Conservation (phyloP, 2,113 vertebrate species). For the Notarius lentiginosus region DNA sequence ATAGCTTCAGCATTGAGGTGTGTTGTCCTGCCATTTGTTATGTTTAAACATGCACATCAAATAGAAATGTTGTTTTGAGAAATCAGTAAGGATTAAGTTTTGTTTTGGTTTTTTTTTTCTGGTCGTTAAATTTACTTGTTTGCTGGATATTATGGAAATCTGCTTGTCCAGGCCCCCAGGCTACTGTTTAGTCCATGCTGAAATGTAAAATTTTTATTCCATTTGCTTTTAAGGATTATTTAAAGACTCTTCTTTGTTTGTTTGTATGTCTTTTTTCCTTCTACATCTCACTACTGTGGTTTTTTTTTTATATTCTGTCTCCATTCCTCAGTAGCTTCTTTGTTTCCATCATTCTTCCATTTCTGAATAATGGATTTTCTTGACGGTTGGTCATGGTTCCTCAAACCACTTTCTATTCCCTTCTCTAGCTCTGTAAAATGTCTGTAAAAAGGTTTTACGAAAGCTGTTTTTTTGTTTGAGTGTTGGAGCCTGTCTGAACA, state of each 20-base stretch:
- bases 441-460: not conserved
- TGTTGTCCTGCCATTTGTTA: not conserved
- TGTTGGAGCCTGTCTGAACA: not conserved
- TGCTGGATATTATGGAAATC: not conserved
- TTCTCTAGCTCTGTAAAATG: not conserved
- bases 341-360: not conserved
- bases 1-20: not conserved
- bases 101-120: not conserved
- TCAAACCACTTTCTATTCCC: conserved; percentile 25
- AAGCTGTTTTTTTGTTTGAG: not conserved
- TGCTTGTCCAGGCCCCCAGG: not conserved
- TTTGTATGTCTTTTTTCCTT: not conserved
- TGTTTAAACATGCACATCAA: not conserved
- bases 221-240: not conserved
- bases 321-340: not conserved
- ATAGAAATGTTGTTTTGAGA: not conserved
- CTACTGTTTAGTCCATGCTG: not conserved
- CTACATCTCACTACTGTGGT: not conserved
- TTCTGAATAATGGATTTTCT: conserved; percentile 22
- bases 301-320: not conserved
- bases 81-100: not conserved
- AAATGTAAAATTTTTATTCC: not conserved
- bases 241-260: not conserved
- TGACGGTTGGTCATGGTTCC: not conserved
- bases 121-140: not conserved